A percentile compares a stretch with the other conserved stretches of the same genome.
These are phyloP conservation scores for Habroteleia sp. DNA, from an alignment of 2,888 invertebrate genomes.

Conservation along the genomic window DNA sequence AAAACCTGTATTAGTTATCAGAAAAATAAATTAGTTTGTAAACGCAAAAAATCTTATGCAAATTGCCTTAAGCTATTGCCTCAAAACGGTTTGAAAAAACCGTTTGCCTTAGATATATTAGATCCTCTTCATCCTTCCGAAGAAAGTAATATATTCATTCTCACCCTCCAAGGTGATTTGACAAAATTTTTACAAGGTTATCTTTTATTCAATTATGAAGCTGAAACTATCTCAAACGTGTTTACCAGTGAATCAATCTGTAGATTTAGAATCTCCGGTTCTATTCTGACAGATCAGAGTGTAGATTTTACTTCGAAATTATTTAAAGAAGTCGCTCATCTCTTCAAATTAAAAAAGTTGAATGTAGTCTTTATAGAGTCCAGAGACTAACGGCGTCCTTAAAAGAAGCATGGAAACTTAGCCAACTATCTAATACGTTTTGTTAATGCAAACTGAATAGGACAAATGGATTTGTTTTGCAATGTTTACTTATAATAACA, in stretches of 20 bases:
- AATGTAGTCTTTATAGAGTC: too few relatives aligned
- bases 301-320: constrained; percentile 67
- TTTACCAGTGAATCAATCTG: constrained; percentile 64
- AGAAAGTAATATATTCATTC: constrained; percentile 74
- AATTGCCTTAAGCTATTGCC: constrained; percentile 70
- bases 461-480: too few relatives aligned
- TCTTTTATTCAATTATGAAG: constrained; percentile 72
- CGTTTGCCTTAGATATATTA: constrained; percentile 46
- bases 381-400: too few relatives aligned
- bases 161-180: constrained; percentile 76
- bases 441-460: too few relatives aligned
- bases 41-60: constrained; percentile 70
- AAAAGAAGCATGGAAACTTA: too few relatives aligned
- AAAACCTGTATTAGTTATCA: constrained; percentile 71
- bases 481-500: too few relatives aligned
- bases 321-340: constrained; percentile 68
- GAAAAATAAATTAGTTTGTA: constrained; percentile 67
- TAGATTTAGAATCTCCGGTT: constrained; percentile 69
- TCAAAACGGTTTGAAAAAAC: constrained; percentile 68
- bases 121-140: constrained; percentile 62
- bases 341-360: constrained; percentile 70
- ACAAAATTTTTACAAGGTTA: constrained; percentile 73
- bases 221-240: constrained; percentile 70
- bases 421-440: too few relatives aligned
- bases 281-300: constrained; percentile 70